These are phyloP conservation scores for Rotaria socialis DNA, from an alignment of 2,888 invertebrate genomes.

Conservation along the genomic window DNA sequence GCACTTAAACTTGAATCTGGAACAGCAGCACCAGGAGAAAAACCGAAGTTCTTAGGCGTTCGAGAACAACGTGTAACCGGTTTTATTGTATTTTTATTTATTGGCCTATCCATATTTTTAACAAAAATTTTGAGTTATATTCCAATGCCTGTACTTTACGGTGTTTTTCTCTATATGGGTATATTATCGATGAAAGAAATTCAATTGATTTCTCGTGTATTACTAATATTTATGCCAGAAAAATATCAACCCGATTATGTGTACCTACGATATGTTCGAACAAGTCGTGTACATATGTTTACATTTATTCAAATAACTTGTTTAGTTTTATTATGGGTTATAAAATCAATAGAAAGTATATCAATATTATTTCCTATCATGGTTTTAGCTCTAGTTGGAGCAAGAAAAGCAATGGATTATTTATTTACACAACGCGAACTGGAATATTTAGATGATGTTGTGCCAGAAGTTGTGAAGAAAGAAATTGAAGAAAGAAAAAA, in stretches of 20 bases:
- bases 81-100: conserved; percentile 48
- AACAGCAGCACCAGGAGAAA: conserved; percentile 48
- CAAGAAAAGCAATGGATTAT: conserved; percentile 56
- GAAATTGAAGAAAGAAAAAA: conserved; percentile 31
- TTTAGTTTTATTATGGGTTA: conserved; percentile 78
- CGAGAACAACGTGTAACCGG: conserved; percentile 49
- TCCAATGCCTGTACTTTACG: conserved; percentile 90
- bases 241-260: conserved; percentile 97
- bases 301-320: conserved; percentile 83
- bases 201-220: conserved; percentile 79
- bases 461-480: conserved; percentile 49
- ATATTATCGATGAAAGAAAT: conserved; percentile 80
- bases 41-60: conserved; percentile 45
- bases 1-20: conserved; percentile 48
- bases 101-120: conserved; percentile 49
- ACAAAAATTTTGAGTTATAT: conserved; percentile 63
- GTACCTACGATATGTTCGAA: conserved; percentile 88
- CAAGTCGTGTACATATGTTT: conserved; percentile 82
- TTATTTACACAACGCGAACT: conserved; percentile 56
- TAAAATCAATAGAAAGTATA: conserved; percentile 82
- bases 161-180: conserved; percentile 93
- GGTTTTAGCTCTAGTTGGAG: conserved; percentile 62
- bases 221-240: conserved; percentile 93
- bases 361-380: conserved; percentile 92
- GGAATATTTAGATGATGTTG: conserved; percentile 58